Base-by-base conservation (phyloP, 2,113 vertebrate species). In the Planiliza haematocheilus region DNA sequence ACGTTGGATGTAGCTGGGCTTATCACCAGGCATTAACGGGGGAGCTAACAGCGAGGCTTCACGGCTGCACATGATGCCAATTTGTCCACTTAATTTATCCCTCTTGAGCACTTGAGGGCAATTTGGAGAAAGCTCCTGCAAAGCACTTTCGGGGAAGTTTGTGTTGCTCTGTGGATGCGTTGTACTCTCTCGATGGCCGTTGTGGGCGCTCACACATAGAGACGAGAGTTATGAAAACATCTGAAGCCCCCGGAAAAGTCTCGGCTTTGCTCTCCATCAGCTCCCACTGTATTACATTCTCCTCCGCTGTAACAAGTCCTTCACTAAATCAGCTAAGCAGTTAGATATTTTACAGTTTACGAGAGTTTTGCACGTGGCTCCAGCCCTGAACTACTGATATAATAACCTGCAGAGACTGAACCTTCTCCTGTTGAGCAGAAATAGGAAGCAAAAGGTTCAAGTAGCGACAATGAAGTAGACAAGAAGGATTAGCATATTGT, bases 31-130 rank as follows among this genome's bases (percentile, higher is more conserved):
- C 42, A 12, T 42, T 45, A 42, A 30, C 24, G 24, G 37, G 24
- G 45, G 14, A 81, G 43, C 61, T 34, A 49, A 37, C 53, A 57
- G 14, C 1, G 13, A 46, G 9, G 42, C 55, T 34, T 41, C 69
- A 50, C 60, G 59, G 55, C 41, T 59, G 71, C 30, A 9, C 16
- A 71, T 46, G 50, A 16, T 62, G 69, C 73, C 30, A 51, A 53
- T 83, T 75, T 85, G 70, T 75, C 71, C 61, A 46, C 39, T 24
- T 82, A 24, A 86, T 86, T 53, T 61, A 49, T 66, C 64, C 65
- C 60, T 55, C 42, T 39, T 41, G 65, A 38, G 59, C 60, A 55
- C 37, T 60, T 7, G 3, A 52, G 74, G 30, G 59, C 45, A 63
- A 70, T 86, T 74, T 81, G 36, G 34, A 55, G 46, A 68, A 55